Percentiles rank a stretch among this genome's conserved stretches.
phyloP scores from a whole-genome alignment of 2,797 vertebrate genomes.

The Cyclopterus lumpus region DNA sequence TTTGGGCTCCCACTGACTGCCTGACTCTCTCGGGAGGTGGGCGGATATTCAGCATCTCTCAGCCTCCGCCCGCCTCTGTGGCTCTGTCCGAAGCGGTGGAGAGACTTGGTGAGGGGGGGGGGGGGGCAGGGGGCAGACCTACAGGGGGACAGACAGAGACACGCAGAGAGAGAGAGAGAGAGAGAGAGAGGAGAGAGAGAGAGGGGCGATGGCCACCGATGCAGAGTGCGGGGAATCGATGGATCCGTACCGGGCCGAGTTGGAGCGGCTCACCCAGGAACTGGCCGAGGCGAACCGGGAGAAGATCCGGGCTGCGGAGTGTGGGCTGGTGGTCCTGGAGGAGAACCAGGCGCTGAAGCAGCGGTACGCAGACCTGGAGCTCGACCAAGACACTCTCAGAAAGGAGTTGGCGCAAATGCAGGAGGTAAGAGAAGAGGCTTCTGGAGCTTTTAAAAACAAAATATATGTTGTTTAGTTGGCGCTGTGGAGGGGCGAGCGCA shows the following conservation, averaged over 20 bases:
- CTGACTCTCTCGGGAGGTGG: constrained; percentile 32
- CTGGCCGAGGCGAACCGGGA: constrained; percentile 95
- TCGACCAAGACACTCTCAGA: constrained; percentile 90
- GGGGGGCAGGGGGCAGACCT: constrained; percentile 31
- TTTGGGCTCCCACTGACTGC: constrained; percentile 10
- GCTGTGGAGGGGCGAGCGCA: constrained; percentile 15
- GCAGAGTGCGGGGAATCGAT: constrained; percentile 85
- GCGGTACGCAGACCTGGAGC: constrained; percentile 94
- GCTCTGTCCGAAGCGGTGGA: constrained; percentile 52
- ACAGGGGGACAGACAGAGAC: constrained; percentile 17
- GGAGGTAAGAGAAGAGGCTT: constrained; percentile 84
- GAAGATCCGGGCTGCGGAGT: constrained; percentile 97
- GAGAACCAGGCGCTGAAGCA: constrained; percentile 97
- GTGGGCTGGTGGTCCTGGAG: constrained; percentile 95
- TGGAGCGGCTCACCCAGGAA: constrained; percentile 91
- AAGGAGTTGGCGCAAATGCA: constrained; percentile 95
- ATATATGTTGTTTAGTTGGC: not conserved
- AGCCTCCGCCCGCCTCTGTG: constrained; percentile 75
- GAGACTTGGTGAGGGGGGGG: constrained; percentile 3
- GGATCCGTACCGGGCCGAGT: constrained; percentile 92
- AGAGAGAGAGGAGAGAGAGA: constrained; percentile 32
- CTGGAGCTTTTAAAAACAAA: not conserved
- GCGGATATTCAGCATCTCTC: constrained; percentile 66
- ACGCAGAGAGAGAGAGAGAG: not conserved
- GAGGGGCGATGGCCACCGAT: constrained; percentile 84